Evolutionary conservation across 2,113 vertebrate genomes (phyloP), one percentile per base, ranked within the genome.

Genomic region (Gopherus evgoodei): DNA sequence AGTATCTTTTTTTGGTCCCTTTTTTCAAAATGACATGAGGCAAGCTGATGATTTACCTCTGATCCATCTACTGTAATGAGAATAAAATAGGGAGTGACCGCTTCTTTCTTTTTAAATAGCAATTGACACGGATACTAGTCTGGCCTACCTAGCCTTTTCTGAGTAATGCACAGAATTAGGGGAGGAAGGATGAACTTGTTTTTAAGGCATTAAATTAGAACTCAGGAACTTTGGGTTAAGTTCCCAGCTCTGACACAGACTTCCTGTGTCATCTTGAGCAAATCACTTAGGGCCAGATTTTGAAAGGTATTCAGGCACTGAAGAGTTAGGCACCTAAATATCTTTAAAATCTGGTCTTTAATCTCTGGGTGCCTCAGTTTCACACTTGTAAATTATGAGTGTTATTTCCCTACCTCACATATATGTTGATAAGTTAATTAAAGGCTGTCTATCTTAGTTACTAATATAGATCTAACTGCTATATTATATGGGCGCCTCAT

Each of bases 171-270:
- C 29, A 69, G 87, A 88, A 84, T 0, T 0, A 0, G 21, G 91
- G 87, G 25, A 88, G 44, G 54, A 93, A 10, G 35, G 52, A 85
- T 95, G 92, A 83, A 75, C n/a, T 95, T 95, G 79, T 31, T 91
- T 95, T 92, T 84, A 81, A 95, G 31, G 31, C 89, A 76, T 87
- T 92, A 53, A 78, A 95, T 57, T 96, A 84, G 83, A 88, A 21
- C 29, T 88, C 0, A 19, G 53, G 53, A 1, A 0, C 75, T 94
- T 65, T 65, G 65, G 91, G 75, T 75, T 57, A 54, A 90, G 92
- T 92, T 92, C 91, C 65, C 81, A 92, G 75, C 0, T 0, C 57
- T 88, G 91, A 75, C 78, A 47, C 57, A 85, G 75, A 5, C 79
- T 95, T 86, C 75, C 82, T 87, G 83, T 96, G 95, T 85, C 89